Base-by-base conservation (phyloP, 2,797 vertebrate species). In the Fringilla coelebs region DNA sequence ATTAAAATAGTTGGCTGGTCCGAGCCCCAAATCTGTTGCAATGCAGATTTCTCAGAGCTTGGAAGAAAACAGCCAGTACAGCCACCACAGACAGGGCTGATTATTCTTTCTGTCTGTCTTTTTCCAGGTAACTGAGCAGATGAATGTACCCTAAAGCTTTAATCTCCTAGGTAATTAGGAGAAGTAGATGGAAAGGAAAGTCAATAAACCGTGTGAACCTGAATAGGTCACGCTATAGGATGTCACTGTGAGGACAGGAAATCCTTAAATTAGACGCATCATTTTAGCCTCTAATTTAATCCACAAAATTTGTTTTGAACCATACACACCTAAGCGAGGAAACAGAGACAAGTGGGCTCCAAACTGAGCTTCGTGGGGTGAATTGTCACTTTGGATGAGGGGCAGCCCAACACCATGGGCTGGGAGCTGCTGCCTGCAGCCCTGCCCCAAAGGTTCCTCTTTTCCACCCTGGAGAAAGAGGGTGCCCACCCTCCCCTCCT, bases 21-120 rank as follows among this genome's bases (percentile, higher is more conserved):
- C 85, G 41, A 91, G 70, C 60, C 65, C 61, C 38, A 79, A 49
- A 65, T 82, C 62, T 91, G 66, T 67, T 89, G 60, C 86, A 92
- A 26, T 34, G 65, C 52, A 38, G 13, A 63, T 85, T 94, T 92
- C 71, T 81, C 75, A 43, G 26, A 57, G 46, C 72, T 57, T 93
- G 65, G 52, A 74, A 87, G 67, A 73, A 70, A 73, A 73, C 40
- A 84, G 66, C 51, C 55, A 60, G 24, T 38, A 11, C 2, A 83
- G 29, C 22, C 58, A 29, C 54, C 49, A 6, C 2, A 63, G 57
- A 82, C 82, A 85, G 10, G 67, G 48, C 10, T 58, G 46, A 48
- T 81, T 62, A 20, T 63, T 86, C 67, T 73, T 28, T 32, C 67
- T 85, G 12, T 14, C 55, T 89, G n/a, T 62, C 54, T 87, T 71